A percentile compares a stretch with the other conserved stretches of the same genome.
Evolutionary conservation across 2,888 invertebrate species (phyloP).

Genomic region (Stomorhina lunata): DNA sequence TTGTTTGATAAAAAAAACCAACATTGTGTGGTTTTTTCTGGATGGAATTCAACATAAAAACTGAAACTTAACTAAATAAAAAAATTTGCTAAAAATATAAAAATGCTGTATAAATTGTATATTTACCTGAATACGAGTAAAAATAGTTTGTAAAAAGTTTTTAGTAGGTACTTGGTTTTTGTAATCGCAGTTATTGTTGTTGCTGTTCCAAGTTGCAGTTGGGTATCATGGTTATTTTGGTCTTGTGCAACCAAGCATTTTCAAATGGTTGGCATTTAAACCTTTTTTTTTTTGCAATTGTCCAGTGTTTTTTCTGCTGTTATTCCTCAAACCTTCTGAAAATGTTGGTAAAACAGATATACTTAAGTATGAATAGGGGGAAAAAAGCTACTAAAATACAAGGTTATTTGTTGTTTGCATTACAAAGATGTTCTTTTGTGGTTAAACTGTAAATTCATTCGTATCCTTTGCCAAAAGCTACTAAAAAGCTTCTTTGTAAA

Average conservation of each 20-base stretch:
- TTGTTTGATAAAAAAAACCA: slow-evolving; percentile 52
- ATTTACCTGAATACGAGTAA: slow-evolving; percentile 43
- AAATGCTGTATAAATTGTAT: slow-evolving; percentile 4
- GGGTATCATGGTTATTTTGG: slow-evolving; percentile 45
- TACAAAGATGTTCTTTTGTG: slow-evolving; percentile 16
- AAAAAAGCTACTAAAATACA: neutral
- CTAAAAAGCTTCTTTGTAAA: neutral
- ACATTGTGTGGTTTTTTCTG: slow-evolving; percentile 51
- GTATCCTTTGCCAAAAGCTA: neutral
- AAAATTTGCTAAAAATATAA: neutral
- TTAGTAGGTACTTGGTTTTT: slow-evolving; percentile 25
- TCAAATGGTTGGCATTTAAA: slow-evolving; percentile 43
- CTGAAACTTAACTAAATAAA: neutral
- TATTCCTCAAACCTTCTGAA: neutral
- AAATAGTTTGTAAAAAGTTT: slow-evolving; percentile 48
- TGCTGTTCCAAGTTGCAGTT: no score
- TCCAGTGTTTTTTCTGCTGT: slow-evolving; percentile 3
- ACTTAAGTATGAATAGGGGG: slow-evolving; percentile 13
- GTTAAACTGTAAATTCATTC: slow-evolving; percentile 20
- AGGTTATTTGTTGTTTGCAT: slow-evolving; percentile 12
- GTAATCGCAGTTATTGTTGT: slow-evolving; percentile 1
- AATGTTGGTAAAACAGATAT: slow-evolving; percentile 4
- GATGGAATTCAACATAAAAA: neutral
- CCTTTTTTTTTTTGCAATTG: neutral
- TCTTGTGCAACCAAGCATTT: slow-evolving; percentile 51